phyloP scores from a whole-genome alignment of 1,140 invertebrate species.

The Apis laboriosa region DNA sequence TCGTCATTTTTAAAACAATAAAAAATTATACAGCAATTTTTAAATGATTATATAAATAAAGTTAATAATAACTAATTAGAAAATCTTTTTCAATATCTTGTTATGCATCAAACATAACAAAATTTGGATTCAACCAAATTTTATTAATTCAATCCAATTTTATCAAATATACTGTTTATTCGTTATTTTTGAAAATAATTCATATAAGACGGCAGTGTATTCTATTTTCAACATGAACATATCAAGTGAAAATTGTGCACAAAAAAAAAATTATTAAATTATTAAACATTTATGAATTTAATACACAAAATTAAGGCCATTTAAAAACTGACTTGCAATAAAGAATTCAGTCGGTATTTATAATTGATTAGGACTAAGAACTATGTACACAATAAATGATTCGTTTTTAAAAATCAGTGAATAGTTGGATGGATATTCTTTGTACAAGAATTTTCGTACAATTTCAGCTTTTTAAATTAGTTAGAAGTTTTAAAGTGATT shows the following conservation, averaged over 20 bases:
- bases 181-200: background rate
- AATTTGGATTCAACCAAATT: background rate
- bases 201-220: background rate
- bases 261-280: constrained; percentile 9
- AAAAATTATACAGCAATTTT: background rate
- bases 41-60: constrained; percentile 8
- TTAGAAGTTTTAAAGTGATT: constrained; percentile 75
- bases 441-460: constrained; percentile 72
- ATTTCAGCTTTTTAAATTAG: constrained; percentile 78
- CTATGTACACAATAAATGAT: constrained; percentile 61
- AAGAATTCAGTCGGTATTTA: constrained; percentile 55
- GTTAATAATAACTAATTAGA: background rate
- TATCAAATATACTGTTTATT: background rate
- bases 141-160: background rate
- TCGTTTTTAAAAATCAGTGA: constrained; percentile 63
- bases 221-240: background rate
- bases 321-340: constrained; percentile 44
- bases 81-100: background rate
- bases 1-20: background rate
- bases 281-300: constrained; percentile 5
- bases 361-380: constrained; percentile 59
- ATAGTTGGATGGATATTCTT: constrained; percentile 67
- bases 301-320: constrained; percentile 18
- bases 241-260: background rate
- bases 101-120: background rate